phyloP scores from a whole-genome alignment of 92 coral and sea anemone species.

The Parazoanthus darwini region DNA sequence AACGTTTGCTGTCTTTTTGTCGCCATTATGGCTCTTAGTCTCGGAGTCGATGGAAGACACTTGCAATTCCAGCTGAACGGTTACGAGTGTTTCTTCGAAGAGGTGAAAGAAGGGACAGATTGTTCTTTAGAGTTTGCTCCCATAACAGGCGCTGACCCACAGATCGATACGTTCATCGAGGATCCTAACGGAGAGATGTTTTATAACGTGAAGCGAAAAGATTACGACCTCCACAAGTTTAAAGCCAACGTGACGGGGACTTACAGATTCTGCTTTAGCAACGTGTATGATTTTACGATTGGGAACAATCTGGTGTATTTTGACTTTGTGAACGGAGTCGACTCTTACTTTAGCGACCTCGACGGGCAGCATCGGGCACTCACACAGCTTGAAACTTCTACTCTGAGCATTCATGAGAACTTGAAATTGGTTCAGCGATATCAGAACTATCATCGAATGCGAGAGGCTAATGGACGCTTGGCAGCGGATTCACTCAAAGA shows the following conservation, averaged over 20 bases:
- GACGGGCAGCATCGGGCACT: slow-evolving; percentile 70
- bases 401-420: slow-evolving; percentile 80
- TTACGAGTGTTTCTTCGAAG: slow-evolving; percentile 95
- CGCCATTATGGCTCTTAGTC: slow-evolving; percentile 16
- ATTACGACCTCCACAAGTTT: slow-evolving; percentile 90
- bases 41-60: slow-evolving; percentile 70
- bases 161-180: slow-evolving; percentile 81
- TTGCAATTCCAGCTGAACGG: slow-evolving; percentile 94
- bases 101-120: slow-evolving; percentile 78
- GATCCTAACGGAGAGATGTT: slow-evolving; percentile 76
- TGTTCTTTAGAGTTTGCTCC: slow-evolving; percentile 97
- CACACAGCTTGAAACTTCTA: slow-evolving; percentile 88
- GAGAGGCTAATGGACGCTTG: slow-evolving; percentile 94
- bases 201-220: slow-evolving; percentile 87
- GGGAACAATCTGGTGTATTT: slow-evolving; percentile 95
- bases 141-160: slow-evolving; percentile 92
- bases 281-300: slow-evolving; percentile 90
- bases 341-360: slow-evolving; percentile 51
- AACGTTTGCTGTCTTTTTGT: slow-evolving; percentile 11
- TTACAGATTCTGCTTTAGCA: slow-evolving; percentile 93
- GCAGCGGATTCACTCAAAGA: slow-evolving; percentile 80
- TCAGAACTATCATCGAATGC: slow-evolving; percentile 89
- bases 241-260: slow-evolving; percentile 72
- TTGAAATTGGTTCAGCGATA: slow-evolving; percentile 84
- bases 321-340: slow-evolving; percentile 88